Conservation (phyloP, 2,113 vertebrate species). For the Sakesphorus luctuosus region DNA sequence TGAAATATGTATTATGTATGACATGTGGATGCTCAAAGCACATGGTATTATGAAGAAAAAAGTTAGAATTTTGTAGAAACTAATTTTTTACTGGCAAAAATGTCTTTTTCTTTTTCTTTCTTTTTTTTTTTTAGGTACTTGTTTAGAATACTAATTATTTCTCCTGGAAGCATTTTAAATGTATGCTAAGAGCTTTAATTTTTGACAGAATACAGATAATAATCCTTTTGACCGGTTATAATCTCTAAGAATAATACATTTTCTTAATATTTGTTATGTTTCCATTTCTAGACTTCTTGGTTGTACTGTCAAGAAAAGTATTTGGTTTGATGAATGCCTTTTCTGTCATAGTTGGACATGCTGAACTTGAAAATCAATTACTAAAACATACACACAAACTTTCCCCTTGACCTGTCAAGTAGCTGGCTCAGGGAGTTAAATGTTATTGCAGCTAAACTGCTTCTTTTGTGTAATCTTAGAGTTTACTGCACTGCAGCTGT, state of each 20-base stretch:
- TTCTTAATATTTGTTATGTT: background rate
- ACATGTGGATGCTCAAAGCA: background rate
- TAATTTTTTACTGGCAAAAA: background rate
- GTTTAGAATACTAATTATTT: background rate
- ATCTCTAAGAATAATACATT: background rate
- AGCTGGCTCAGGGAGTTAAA: background rate
- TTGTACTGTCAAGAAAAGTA: background rate
- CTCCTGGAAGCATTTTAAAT: background rate
- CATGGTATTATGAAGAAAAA: background rate
- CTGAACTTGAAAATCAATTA: background rate
- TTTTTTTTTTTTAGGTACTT: background rate
- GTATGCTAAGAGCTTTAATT: background rate
- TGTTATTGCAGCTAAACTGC: background rate
- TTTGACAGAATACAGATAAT: background rate
- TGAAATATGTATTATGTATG: background rate
- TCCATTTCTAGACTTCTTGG: background rate
- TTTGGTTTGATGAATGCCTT: background rate
- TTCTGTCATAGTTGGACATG: background rate
- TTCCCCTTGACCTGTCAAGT: background rate
- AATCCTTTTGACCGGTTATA: background rate
- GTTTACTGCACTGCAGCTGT: accelerated
- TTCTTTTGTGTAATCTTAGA: background rate
- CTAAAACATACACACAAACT: background rate
- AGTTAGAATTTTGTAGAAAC: background rate
- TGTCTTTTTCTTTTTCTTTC: background rate